Evolutionary conservation across 1,140 invertebrate genomes (phyloP), one percentile per base, ranked within the genome.

Genomic region (Sipha flava): DNA sequence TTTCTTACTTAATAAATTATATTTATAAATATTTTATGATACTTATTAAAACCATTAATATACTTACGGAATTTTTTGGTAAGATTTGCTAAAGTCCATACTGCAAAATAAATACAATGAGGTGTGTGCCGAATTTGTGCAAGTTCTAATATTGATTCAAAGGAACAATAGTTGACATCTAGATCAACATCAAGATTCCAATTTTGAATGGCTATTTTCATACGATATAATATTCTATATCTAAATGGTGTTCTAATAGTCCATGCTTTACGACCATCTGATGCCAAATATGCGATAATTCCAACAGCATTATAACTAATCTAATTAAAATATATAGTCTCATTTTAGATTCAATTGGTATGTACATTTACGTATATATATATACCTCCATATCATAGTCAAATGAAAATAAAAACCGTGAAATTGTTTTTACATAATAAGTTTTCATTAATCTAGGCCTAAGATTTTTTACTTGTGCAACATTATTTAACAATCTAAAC

Each of bases 251-350:
- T 85, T 10, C 88, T 85, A 4, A 95, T 90, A 0, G 88, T 91
- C 97, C 97, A 98, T 0, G 90, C 90, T 57, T 90, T 89, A 0
- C 89, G 87, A 0, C 96, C 96, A 87, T 98, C 97, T 0, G 95
- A 97, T 3, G 94, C 94, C 86, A 98, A 93, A 86, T 99, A 96
- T 16, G 95, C 93, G 64, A 99, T 88, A 10, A 99, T 96, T 26
- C 97, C 97, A 14, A 95, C 95, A 21, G 96, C 95, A 88, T 98
- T 98, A 86, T 99, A 98, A 83, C 94, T 95, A 64, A 97, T 94
- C 92, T 93, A 83, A 81, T 82, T 62, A 37, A 21, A 83, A 80
- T 79, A 66, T 1, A 62, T 79, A 66, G 6, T 7, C 77, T 81
- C 31, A 66, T 26, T 52, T 45, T 79, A 79, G 16, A 75, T 64